A percentile compares a stretch with the other conserved stretches of the same genome.
Conservation (phyloP, 1,140 invertebrate genomes). For the Micrasema longulum region DNA sequence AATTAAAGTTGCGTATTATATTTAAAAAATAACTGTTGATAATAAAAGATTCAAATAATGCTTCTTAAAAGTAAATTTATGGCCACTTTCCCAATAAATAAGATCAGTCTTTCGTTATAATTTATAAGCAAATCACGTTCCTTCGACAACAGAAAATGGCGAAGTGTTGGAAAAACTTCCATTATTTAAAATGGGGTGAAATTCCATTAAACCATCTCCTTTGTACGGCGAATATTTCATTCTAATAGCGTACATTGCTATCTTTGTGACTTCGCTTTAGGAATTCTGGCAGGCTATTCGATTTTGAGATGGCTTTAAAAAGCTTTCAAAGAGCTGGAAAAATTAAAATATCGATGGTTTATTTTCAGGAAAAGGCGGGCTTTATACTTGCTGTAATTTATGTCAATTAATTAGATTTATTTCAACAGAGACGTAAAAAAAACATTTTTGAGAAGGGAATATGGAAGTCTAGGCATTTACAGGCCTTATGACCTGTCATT, state of each 20-base stretch:
- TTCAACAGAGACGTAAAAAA: too few relatives aligned
- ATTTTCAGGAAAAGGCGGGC: too few relatives aligned
- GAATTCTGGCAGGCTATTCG: background rate
- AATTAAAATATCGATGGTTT: slow-evolving; percentile 41
- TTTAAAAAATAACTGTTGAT: too few relatives aligned
- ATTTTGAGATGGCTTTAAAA: slow-evolving; percentile 5
- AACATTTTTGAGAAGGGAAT: too few relatives aligned
- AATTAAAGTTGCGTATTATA: too few relatives aligned
- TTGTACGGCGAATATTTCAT: slow-evolving; percentile 25
- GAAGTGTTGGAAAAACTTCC: slow-evolving; percentile 9
- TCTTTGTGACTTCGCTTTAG: background rate
- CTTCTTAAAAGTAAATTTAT: too few relatives aligned
- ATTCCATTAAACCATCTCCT: slow-evolving; percentile 33
- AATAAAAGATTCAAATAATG: too few relatives aligned
- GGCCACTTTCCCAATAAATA: background rate
- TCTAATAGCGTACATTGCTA: slow-evolving; percentile 17
- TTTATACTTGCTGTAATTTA: too few relatives aligned
- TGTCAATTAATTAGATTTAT: too few relatives aligned
- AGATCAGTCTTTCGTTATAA: slow-evolving; percentile 19
- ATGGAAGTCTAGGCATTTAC: too few relatives aligned
- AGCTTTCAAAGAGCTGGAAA: slow-evolving; percentile 7
- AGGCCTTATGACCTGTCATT: too few relatives aligned
- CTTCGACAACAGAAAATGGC: slow-evolving; percentile 40
- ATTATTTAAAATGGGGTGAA: slow-evolving; percentile 40
- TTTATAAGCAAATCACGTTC: slow-evolving; percentile 41